Evolutionary conservation across 1,140 invertebrate genomes (phyloP).

Genomic region (Eueides isabella): DNA sequence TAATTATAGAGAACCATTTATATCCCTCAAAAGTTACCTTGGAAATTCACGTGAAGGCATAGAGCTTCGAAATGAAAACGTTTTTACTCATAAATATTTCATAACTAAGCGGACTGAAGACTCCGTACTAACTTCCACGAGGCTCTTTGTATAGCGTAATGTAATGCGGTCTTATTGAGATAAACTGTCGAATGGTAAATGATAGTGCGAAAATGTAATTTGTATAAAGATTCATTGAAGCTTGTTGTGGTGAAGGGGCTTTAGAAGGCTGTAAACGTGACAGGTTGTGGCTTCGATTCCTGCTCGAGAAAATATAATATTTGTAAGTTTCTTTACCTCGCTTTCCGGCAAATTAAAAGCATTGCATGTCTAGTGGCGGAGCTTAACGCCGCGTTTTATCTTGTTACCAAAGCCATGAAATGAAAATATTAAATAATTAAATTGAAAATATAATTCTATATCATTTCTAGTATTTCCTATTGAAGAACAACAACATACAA

Average conservation of each 20-base stretch:
- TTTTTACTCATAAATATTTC: conserved; percentile 68
- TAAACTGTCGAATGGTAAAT: conserved; percentile 27
- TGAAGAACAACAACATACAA: not conserved
- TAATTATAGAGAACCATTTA: conserved; percentile 56
- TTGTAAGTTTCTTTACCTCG: no score
- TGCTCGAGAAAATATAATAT: no score
- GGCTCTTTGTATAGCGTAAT: conserved; percentile 43
- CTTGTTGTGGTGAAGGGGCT: no score
- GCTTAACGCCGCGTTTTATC: no score
- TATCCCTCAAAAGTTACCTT: conserved; percentile 54
- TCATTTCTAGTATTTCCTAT: no score
- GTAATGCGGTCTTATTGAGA: conserved; percentile 36
- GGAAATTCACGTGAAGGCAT: conserved; percentile 48
- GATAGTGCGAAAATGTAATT: conserved; percentile 20
- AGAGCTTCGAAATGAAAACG: conserved; percentile 56
- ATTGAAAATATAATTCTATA: no score
- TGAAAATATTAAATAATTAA: no score
- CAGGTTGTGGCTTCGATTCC: no score
- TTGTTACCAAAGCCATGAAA: no score
- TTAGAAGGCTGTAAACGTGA: no score
- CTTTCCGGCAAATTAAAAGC: no score
- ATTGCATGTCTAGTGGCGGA: no score
- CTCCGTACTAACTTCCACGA: conserved; percentile 42
- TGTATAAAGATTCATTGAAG: not conserved
- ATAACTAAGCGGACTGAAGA: conserved; percentile 57